These are phyloP conservation scores for Macrosiphum euphorbiae DNA, from an alignment of 2,888 invertebrate genomes.

Conservation along the genomic window DNA sequence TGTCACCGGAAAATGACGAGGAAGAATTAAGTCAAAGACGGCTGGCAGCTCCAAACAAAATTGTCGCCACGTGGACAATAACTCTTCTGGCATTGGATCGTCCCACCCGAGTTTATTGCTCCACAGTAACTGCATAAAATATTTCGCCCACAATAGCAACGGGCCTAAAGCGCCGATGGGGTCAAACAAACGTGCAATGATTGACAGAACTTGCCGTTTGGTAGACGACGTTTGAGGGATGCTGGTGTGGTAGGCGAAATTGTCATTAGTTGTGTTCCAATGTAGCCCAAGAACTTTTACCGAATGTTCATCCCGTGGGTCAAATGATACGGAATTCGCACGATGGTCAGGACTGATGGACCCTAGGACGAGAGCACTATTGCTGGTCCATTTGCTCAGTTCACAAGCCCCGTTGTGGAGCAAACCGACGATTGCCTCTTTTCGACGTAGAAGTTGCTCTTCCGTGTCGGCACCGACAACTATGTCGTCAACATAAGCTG, in stretches of 20 bases:
- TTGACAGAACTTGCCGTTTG: slow-evolving; percentile 27
- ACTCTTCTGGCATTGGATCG: slow-evolving; percentile 35
- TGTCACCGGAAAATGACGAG: neutral
- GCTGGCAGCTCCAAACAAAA: slow-evolving; percentile 19
- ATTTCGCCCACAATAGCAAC: slow-evolving; percentile 34
- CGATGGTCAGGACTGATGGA: neutral
- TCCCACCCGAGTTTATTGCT: slow-evolving; percentile 51
- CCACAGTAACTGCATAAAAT: slow-evolving; percentile 62
- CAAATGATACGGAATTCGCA: neutral
- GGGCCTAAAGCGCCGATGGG: slow-evolving; percentile 29
- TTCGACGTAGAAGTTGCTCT: neutral
- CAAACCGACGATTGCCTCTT: neutral
- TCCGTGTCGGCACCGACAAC: neutral
- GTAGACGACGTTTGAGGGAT: neutral
- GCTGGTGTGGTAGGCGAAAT: neutral
- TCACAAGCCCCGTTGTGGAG: slow-evolving; percentile 20
- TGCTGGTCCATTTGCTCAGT: slow-evolving; percentile 34
- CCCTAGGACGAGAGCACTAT: neutral
- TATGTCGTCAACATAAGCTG: slow-evolving; percentile 13
- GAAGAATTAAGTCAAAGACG: neutral
- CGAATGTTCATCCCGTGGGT: neutral
- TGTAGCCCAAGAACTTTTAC: slow-evolving; percentile 31
- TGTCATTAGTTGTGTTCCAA: neutral
- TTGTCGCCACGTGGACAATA: slow-evolving; percentile 15
- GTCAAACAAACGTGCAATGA: slow-evolving; percentile 53